Evolutionary conservation across 2,113 vertebrate species (phyloP), one percentile per base, ranked within the genome.

Genomic region (Dromas ardeola): DNA sequence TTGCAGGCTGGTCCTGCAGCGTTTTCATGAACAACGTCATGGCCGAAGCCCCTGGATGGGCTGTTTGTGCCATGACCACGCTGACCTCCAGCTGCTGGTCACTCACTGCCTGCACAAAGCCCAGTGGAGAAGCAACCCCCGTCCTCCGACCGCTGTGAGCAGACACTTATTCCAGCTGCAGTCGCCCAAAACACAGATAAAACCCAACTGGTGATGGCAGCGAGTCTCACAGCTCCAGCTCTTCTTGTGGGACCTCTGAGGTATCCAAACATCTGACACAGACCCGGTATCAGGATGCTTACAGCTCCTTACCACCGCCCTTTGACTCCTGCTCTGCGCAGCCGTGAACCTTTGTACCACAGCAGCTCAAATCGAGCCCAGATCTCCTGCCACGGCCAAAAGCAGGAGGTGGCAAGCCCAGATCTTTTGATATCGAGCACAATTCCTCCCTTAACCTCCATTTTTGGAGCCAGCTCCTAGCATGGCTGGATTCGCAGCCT

Each of bases 11-110:
- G 15, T 32, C 42, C 36, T 27, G 56, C 5, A 3, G 38, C 4
- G 4, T 13, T 25, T 34, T 65, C 18, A 2, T 56, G 27, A 50
- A 25, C 45, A 20, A 13, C 1, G 2, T 0, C 2, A 45, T 12
- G 40, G 53, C 55, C 4, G 1, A 56, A 71, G 74, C 14, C 22
- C 43, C 34, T 32, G 38, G 27, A 16, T 4, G 18, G 17, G 27
- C 40, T 32, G 26, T 14, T 66, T 11, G 22, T 22, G 70, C 23
- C 7, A 20, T 2, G 53, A 32, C 22, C 59, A 43, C 18, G 1
- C 32, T 16, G 26, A 74, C 26, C 14, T 50, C 52, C 59, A 22
- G 26, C 2, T 66, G 30, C 26, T 22, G 69, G 30, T 36, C 15
- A 1, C 29, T 29, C 20, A 4, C 23, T 9, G 49, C 4, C 5